A percentile compares a stretch with the other conserved stretches of the same genome.
phyloP scores from a whole-genome alignment of 2,113 vertebrate genomes.

The Hippocampus comes region DNA sequence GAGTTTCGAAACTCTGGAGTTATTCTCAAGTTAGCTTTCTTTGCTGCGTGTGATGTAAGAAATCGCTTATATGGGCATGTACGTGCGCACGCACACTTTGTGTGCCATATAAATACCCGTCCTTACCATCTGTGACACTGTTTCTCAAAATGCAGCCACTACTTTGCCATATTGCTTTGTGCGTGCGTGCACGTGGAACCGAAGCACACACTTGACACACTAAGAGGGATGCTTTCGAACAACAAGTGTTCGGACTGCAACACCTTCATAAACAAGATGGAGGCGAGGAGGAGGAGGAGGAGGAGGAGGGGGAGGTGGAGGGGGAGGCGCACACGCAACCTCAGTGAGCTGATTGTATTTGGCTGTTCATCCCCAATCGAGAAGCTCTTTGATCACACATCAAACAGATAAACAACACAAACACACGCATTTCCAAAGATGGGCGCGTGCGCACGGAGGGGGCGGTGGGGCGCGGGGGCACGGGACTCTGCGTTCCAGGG shows the following conservation, averaged over 20 bases:
- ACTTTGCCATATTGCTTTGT: neutral
- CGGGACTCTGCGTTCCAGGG: constrained; percentile 23
- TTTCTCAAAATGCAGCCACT: constrained; percentile 31
- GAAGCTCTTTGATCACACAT: constrained; percentile 57
- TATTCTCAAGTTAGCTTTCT: too few relatives aligned
- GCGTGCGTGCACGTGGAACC: neutral
- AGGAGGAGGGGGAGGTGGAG: neutral
- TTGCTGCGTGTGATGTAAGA: neutral
- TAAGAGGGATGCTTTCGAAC: neutral
- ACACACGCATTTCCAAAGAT: constrained; percentile 2
- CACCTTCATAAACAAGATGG: constrained; percentile 2
- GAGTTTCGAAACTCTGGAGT: too few relatives aligned
- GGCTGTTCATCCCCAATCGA: constrained; percentile 39
- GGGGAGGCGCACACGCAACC: neutral
- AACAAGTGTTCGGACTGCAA: neutral
- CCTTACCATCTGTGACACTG: constrained; percentile 1
- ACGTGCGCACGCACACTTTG: neutral
- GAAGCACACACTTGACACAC: neutral
- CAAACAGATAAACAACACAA: constrained; percentile 49
- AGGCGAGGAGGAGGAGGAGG: neutral
- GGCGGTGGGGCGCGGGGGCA: too few relatives aligned
- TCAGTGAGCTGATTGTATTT: constrained; percentile 26
- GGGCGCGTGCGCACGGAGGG: neutral
- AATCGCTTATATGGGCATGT: neutral
- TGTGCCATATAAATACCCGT: constrained; percentile 25